A percentile compares a stretch with the other conserved stretches of the same genome.
These are phyloP conservation scores for Cryptocheilus praepositus DNA, from an alignment of 2,888 invertebrate species.

Conservation along the genomic window DNA sequence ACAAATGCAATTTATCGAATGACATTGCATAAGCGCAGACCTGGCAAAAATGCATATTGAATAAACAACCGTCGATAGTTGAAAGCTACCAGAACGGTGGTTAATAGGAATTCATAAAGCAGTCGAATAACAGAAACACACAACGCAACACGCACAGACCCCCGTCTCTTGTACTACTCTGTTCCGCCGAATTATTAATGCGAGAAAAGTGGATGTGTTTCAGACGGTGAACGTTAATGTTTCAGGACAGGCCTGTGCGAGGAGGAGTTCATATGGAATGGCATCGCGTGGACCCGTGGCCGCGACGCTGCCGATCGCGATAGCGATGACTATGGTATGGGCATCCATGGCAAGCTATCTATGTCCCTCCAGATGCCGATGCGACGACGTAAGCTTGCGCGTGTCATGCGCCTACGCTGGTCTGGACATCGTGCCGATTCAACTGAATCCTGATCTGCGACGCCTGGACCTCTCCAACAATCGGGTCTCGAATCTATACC, in stretches of 20 bases:
- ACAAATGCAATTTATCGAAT: too few relatives aligned
- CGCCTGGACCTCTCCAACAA: constrained; percentile 91
- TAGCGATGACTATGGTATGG: constrained; percentile 70
- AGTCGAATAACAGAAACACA: too few relatives aligned
- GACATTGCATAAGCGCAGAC: too few relatives aligned
- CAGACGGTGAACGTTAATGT: constrained; percentile 26
- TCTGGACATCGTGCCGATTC: constrained; percentile 91
- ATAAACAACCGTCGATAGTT: too few relatives aligned
- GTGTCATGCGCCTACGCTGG: constrained; percentile 87
- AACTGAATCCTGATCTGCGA: constrained; percentile 90
- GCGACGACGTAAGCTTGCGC: constrained; percentile 86
- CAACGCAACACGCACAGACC: too few relatives aligned
- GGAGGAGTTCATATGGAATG: constrained; percentile 74
- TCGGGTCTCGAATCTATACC: constrained; percentile 86
- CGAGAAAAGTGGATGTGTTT: too few relatives aligned
- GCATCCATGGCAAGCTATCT: constrained; percentile 78
- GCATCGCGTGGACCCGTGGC: constrained; percentile 74
- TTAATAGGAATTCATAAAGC: too few relatives aligned
- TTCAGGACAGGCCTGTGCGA: constrained; percentile 62
- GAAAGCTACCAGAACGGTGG: too few relatives aligned
- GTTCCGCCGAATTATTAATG: too few relatives aligned
- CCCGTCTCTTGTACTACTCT: too few relatives aligned
- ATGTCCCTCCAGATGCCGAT: constrained; percentile 88
- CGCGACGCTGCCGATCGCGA: constrained; percentile 76
- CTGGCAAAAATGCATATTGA: too few relatives aligned